phyloP scores from a whole-genome alignment of 2,113 vertebrate genomes.

The Lipophrys pholis region DNA sequence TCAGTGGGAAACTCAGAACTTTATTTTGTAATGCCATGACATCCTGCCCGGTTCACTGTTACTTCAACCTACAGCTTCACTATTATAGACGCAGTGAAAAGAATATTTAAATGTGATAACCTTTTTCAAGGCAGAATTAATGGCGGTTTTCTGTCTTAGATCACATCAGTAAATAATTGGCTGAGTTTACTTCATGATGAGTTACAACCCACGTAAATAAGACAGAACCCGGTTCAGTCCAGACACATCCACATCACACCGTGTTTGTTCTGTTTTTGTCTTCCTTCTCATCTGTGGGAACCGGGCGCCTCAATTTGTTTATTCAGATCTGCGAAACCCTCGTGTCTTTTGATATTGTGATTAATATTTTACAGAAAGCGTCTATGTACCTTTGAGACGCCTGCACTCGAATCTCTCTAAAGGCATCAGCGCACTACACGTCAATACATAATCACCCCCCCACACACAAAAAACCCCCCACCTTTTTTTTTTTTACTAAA shows the following conservation, averaged over 20 bases:
- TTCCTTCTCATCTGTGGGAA: constrained; percentile 40
- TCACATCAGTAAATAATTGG: too few species aligned
- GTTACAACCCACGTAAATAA: too few species aligned
- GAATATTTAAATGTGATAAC: too few species aligned
- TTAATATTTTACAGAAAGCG: constrained; percentile 72
- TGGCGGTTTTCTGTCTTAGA: too few species aligned
- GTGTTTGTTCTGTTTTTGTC: constrained; percentile 51
- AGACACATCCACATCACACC: constrained; percentile 14
- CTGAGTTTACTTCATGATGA: too few species aligned
- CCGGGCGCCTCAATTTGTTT: constrained; percentile 62
- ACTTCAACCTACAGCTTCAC: too few species aligned
- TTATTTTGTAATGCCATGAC: too few species aligned
- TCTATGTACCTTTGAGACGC: constrained; percentile 64
- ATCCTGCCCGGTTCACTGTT: too few species aligned
- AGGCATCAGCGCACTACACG: constrained; percentile 48
- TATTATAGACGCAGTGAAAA: too few species aligned
- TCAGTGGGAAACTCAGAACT: too few species aligned
- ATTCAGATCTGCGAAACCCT: constrained; percentile 61
- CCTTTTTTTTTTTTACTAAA: constrained; percentile 50
- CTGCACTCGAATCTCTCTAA: constrained; percentile 46
- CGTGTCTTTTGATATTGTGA: constrained; percentile 61
- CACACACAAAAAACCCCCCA: constrained; percentile 16
- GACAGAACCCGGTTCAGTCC: not conserved
- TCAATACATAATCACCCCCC: constrained; percentile 64
- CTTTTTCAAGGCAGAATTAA: too few species aligned